Base-by-base conservation (phyloP, 2,888 invertebrate species). In the Drosophila setosimentum region DNA sequence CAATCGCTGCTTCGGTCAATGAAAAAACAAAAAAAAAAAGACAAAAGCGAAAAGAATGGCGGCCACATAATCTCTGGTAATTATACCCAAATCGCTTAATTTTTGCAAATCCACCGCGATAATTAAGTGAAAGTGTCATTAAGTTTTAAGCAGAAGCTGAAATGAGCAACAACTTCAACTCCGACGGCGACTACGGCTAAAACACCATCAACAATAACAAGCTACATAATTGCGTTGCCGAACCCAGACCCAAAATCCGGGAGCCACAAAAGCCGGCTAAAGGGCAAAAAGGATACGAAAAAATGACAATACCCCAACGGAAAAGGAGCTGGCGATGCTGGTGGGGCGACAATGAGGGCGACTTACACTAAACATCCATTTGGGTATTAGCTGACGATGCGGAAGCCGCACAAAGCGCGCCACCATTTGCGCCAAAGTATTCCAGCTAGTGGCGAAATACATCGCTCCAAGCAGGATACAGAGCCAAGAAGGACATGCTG, bases 361-460 rank as follows among this genome's bases (percentile, higher is more conserved):
- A 88, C 87, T 90, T 90, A 90, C 89, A 82, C 90, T 90, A 87
- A 90, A 90, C 86, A 87, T 83, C 83, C 87, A 87, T 88, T 90
- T 90, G 87, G 87, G 87, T 88, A 90, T 90, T 79, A 87, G 86
- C 90, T 74, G 82, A 62, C 82, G 73, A 74, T 59, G 88, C 90
- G 83, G 78, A 86, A 87, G 90, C 73, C 76, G 76, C 90, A 82
- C 88, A 85, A 80, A 86, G 86, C 78, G 88, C 80, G 80, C 85
- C 66, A 89, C 86, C 86, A 85, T 85, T 89, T 87, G 78, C 89
- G 80, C 90, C 86, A 78, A 89, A 79, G 76, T 76, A 78, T 71
- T 73, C 63, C 80, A 73, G 78, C 59, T 58, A 69, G 57, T 40
- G 27, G 68, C 59, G 21, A 57, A 68, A 73, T 76, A 70, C 70